Percentiles rank a stretch among this genome's conserved stretches.
These are phyloP conservation scores for Phenganax stokvisi DNA, from an alignment of 92 coral and sea anemone species.

Conservation along the genomic window DNA sequence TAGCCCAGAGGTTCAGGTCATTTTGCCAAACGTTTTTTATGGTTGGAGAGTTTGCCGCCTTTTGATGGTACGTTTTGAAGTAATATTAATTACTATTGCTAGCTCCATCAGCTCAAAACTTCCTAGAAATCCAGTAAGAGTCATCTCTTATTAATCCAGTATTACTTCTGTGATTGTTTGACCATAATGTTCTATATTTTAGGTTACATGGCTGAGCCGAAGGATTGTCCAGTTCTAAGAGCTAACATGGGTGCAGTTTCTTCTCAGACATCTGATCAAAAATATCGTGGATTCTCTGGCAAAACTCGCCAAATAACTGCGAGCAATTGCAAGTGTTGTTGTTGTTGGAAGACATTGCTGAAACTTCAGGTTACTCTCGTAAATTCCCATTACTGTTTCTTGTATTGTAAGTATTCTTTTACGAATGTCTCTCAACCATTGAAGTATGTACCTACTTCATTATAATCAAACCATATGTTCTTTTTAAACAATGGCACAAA, in stretches of 20 bases:
- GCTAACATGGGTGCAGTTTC: slow-evolving; percentile 22
- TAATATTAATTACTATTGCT: no score
- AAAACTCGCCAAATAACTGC: neutral
- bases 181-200: neutral
- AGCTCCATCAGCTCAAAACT: neutral
- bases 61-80: slow-evolving; percentile 58
- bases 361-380: slow-evolving; percentile 68
- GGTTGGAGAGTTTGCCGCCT: slow-evolving; percentile 79
- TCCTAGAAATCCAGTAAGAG: neutral
- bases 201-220: slow-evolving; percentile 39
- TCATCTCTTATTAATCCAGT: neutral
- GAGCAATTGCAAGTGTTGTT: neutral
- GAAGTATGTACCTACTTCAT: no score
- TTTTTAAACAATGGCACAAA: no score
- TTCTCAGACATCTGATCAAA: slow-evolving; percentile 9
- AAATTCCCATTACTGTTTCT: neutral
- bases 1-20: slow-evolving; percentile 86
- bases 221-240: slow-evolving; percentile 40
- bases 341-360: slow-evolving; percentile 47
- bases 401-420: no score
- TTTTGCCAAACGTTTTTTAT: slow-evolving; percentile 62
- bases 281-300: neutral
- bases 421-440: no score
- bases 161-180: neutral
- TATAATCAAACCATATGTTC: no score